These are phyloP conservation scores for Trachemys scripta DNA, from an alignment of 2,113 vertebrate species.

Conservation along the genomic window DNA sequence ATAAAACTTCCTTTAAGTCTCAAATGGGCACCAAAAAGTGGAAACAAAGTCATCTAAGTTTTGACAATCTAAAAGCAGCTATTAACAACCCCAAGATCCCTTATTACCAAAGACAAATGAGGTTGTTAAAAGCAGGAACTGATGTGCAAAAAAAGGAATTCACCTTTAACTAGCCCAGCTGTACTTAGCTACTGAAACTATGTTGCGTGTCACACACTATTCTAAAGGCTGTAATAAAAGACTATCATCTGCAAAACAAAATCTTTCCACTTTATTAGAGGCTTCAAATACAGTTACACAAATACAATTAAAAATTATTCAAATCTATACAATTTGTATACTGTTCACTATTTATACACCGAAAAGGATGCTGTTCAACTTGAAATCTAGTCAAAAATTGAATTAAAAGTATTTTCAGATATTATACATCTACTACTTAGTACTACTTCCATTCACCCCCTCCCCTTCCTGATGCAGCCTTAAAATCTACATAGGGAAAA, in stretches of 20 bases:
- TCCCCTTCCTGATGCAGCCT: not conserved
- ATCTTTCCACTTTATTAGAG: not conserved
- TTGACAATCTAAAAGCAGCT: not conserved
- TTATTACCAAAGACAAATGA: not conserved
- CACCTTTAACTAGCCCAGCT: not conserved
- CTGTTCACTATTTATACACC: not conserved
- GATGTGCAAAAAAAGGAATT: not conserved
- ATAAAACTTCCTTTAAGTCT: not conserved
- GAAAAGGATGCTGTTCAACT: not conserved
- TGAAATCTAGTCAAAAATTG: not conserved
- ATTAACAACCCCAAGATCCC: not conserved
- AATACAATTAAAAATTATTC: not conserved
- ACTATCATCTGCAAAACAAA: not conserved
- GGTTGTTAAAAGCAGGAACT: no score
- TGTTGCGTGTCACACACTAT: not conserved
- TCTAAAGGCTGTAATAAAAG: not conserved
- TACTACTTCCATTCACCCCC: fast-evolving
- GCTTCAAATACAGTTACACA: not conserved
- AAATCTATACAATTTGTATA: not conserved
- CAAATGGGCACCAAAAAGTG: not conserved
- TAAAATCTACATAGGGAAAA: not conserved
- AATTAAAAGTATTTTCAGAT: not conserved
- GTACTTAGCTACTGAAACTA: not conserved
- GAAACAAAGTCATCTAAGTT: not conserved
- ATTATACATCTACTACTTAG: fast-evolving